Conservation (phyloP, 2,888 invertebrate species). For the Nemotelus nigrinus region DNA sequence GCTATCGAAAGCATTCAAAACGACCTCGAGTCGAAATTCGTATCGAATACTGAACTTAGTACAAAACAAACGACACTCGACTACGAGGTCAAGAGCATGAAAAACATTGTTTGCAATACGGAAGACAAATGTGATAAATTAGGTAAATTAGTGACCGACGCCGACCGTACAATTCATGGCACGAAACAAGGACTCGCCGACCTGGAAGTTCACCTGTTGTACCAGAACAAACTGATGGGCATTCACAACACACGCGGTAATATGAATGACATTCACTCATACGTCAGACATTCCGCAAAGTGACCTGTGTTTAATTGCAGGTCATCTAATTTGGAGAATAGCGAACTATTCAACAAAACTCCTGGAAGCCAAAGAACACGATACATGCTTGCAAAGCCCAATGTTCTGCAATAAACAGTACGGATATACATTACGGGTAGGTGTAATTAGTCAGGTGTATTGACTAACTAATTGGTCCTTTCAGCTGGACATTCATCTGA, state of each 20-base stretch:
- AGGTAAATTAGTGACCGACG: constrained; percentile 62
- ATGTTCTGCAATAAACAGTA: constrained; percentile 76
- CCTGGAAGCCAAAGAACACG: constrained; percentile 74
- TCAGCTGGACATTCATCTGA: constrained; percentile 75
- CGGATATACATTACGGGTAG: constrained; percentile 78
- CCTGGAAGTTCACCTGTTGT: constrained; percentile 63
- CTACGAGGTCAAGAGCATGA: constrained; percentile 67
- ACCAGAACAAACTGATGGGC: constrained; percentile 60
- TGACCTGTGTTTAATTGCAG: constrained; percentile 51
- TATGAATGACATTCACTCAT: background rate
- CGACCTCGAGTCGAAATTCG: constrained; percentile 59
- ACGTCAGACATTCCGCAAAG: background rate
- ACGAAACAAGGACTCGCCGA: constrained; percentile 66
- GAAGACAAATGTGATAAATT: constrained; percentile 67
- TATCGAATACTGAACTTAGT: constrained; percentile 60
- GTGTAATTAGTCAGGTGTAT: background rate
- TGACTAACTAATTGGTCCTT: constrained; percentile 36
- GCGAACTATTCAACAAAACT: constrained; percentile 73
- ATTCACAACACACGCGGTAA: constrained; percentile 61
- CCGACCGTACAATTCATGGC: constrained; percentile 64
- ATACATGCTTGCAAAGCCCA: constrained; percentile 73
- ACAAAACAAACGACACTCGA: constrained; percentile 65
- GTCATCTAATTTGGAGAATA: constrained; percentile 78
- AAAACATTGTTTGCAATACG: constrained; percentile 66
- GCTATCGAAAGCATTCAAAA: constrained; percentile 28